Base-by-base conservation (phyloP, 2,113 vertebrate species). In the Aix galericulata region DNA sequence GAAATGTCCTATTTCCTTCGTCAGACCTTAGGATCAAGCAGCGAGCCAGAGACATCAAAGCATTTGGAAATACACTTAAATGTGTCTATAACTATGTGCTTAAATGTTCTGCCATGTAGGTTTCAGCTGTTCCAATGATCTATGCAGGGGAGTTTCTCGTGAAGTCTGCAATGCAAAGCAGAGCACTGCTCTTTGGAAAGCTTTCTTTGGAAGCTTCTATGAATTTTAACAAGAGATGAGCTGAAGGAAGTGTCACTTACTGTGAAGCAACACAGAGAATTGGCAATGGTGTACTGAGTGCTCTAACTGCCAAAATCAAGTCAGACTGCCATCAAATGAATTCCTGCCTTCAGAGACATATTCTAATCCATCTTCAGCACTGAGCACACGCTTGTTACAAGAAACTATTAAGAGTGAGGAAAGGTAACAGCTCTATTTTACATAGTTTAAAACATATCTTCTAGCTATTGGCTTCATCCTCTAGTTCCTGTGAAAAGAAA, bases 231-330 rank as follows among this genome's bases (percentile, higher is more conserved):
- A 18, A 64, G 31, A 92, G 46, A 81, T 0, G 0, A 93, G 22
- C 23, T 87, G 80, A 80, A 93, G 36, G 53, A 89, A 73, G 31
- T 66, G 71, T 85, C 71, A 77, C 53, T 82, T 77, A 29, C 21
- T 58, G 69, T 7, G 11, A 89, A 95, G 56, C 1, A 12, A 86
- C 29, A 74, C 40, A 42, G 64, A 93, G 46, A 90, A 88, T 13
- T 91, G 85, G 68, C 85, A 93, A 60, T 48, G 56, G 81, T 0
- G 0, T 18, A 36, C n/a, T 38, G 27, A 83, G 42, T 20, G 11
- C 9, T 86, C 58, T 67, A 16, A 12, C n/a, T 90, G 94, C 91
- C 93, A 95, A 95, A 89, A 72, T 68, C 26, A 34, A 76, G 23
- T 91, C 87, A 77, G 64, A 10, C 4, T 8, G 4, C 67, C 0